These are phyloP conservation scores for Onychostoma macrolepis DNA, from an alignment of 2,113 vertebrate genomes.

Conservation along the genomic window DNA sequence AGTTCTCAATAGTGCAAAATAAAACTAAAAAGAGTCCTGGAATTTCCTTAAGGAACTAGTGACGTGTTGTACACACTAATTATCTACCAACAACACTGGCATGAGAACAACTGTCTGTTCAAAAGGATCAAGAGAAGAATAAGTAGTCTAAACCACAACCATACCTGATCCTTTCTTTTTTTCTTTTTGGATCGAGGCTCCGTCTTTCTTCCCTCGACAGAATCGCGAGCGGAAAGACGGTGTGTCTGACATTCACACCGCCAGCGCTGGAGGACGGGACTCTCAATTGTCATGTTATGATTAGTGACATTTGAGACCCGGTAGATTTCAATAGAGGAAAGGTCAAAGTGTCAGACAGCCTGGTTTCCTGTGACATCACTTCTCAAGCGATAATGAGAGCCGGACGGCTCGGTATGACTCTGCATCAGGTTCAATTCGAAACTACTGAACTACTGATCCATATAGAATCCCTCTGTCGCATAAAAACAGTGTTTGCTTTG, in stretches of 20 bases:
- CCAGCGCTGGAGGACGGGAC: constrained; percentile 56
- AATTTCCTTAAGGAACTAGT: constrained; percentile 66
- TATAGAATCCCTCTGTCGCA: neutral
- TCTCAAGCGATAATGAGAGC: constrained; percentile 33
- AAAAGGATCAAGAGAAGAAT: constrained; percentile 53
- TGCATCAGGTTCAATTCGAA: constrained; percentile 26
- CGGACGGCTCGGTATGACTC: neutral
- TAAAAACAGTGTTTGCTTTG: constrained; percentile 42
- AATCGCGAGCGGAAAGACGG: constrained; percentile 34
- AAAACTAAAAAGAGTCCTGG: constrained; percentile 62
- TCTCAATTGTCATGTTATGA: constrained; percentile 45
- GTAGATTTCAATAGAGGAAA: constrained; percentile 57
- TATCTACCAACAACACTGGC: constrained; percentile 64
- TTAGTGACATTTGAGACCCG: constrained; percentile 66
- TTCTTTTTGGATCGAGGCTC: constrained; percentile 67
- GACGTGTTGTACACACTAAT: constrained; percentile 76
- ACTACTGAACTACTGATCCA: constrained; percentile 15
- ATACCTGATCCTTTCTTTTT: constrained; percentile 69
- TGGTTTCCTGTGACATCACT: constrained; percentile 60
- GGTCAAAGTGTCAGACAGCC: constrained; percentile 67
- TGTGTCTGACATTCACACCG: constrained; percentile 67
- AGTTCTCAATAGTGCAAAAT: constrained; percentile 64
- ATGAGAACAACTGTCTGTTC: constrained; percentile 72
- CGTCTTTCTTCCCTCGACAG: constrained; percentile 35
- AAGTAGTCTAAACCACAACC: constrained; percentile 62